Percentiles rank a stretch among this genome's conserved stretches.
These are phyloP conservation scores for Prionailurus bengalensis DNA, from an alignment of 2,113 vertebrate genomes.

Conservation along the genomic window DNA sequence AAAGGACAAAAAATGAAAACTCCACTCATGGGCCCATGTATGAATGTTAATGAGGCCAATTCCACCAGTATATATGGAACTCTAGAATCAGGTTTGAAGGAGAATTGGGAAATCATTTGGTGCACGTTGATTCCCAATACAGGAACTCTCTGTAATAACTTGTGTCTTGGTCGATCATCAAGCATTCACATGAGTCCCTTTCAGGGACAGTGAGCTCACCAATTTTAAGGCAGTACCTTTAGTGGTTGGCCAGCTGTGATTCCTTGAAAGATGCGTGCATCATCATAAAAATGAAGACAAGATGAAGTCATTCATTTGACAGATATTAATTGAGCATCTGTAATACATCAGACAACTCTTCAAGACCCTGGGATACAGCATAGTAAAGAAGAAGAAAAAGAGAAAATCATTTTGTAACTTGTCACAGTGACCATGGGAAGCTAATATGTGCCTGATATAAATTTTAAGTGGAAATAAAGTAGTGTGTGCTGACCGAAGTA, in stretches of 20 bases:
- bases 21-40: background rate
- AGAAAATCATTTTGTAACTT: background rate
- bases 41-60: background rate
- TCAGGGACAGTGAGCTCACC: background rate
- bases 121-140: background rate
- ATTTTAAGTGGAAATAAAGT: constrained; percentile 1
- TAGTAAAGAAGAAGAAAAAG: background rate
- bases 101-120: background rate
- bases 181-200: background rate
- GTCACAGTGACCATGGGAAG: background rate
- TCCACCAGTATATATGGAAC: background rate
- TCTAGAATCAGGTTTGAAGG: background rate
- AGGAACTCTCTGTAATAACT: background rate
- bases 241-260: background rate
- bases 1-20: background rate
- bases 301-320: background rate
- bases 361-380: background rate
- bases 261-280: background rate
- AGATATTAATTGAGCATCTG: background rate
- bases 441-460: background rate
- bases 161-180: background rate
- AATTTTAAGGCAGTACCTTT: background rate
- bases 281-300: constrained; percentile 26
- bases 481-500: background rate
- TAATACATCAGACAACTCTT: background rate